Base-by-base conservation (phyloP, 2,797 vertebrate species). In the Anas flavirostris region DNA sequence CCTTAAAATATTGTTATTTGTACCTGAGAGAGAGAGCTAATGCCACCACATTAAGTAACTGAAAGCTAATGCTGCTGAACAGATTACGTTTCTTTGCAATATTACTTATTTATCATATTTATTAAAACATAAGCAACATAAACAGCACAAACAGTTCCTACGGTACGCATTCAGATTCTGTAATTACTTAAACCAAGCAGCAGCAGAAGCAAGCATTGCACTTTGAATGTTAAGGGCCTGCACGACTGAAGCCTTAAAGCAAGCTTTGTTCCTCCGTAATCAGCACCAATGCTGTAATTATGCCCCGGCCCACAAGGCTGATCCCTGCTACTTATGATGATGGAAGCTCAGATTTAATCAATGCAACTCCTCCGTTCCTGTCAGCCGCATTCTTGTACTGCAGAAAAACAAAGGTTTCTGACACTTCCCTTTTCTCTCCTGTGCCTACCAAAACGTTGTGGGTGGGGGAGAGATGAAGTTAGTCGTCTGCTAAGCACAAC, bases 271-370 rank as follows among this genome's bases (percentile, higher is more conserved):
- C 86, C 82, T 68, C 80, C 64, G 4, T 43, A 41, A 86, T 82
- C 94, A 86, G 80, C 83, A 60, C 81, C 86, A 80, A 64, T 11
- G 77, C 86, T 58, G 87, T 56, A 90, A 96, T 96, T 94, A 94
- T 80, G 91, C 53, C 41, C 64, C 86, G 64, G 2, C 90, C 88
- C 80, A 95, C 92, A 1, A 37, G 60, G 81, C 91, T 79, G 91
- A 95, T 86, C 82, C 74, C 85, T 84, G 89, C 87, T 92, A 73
- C 83, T 95, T 67, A 46, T 3, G 60, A 70, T 48, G 94, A 90
- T 16, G 70, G 92, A 94, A 92, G 58, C 90, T 91, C 91, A 90
- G 85, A 94, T 93, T 90, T 92, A 86, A 95, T 88, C 94, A 84
- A 62, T n/a, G 82, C 86, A 90, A 92, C 94, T 96, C 90, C 94